Evolutionary conservation across 1,140 invertebrate genomes (phyloP).

Genomic region (Drosophila punjabiensis): DNA sequence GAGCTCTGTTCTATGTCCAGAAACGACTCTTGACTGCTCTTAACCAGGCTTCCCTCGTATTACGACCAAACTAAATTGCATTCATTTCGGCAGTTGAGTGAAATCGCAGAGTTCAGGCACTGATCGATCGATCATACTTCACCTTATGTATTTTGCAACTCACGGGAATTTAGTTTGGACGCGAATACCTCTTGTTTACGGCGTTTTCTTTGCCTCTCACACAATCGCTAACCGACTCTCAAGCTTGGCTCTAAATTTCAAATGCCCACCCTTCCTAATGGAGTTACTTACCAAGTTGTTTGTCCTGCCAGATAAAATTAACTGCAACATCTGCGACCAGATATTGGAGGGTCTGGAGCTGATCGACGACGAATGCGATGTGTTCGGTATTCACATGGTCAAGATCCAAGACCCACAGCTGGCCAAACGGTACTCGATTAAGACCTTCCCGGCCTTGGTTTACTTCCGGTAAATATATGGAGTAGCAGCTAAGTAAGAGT

Average conservation of each 20-base stretch:
- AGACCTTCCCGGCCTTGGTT: constrained; percentile 96
- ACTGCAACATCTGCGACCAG: constrained; percentile 96
- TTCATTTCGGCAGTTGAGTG: background rate
- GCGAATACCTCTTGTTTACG: constrained; percentile 83
- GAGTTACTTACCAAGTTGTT: background rate
- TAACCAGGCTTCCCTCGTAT: constrained; percentile 66
- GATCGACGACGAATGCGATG: constrained; percentile 96
- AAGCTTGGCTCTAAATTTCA: constrained; percentile 33
- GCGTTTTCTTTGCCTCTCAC: constrained; percentile 75
- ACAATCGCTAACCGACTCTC: constrained; percentile 45
- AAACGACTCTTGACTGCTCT: constrained; percentile 42
- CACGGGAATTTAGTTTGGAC: constrained; percentile 80
- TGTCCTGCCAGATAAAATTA: constrained; percentile 91
- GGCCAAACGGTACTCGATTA: constrained; percentile 96
- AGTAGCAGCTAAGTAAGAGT: no score
- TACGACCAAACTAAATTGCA: constrained; percentile 81
- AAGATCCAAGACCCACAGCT: constrained; percentile 96
- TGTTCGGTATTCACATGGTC: constrained; percentile 97
- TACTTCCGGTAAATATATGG: constrained; percentile 89
- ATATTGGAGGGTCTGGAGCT: constrained; percentile 95
- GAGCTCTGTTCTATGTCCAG: constrained; percentile 28
- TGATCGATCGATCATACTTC: constrained; percentile 5
- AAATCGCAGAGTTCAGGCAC: background rate
- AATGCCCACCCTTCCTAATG: background rate
- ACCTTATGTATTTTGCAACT: constrained; percentile 26